Evolutionary conservation across 2,113 vertebrate genomes (phyloP).

Genomic region (Oxyruncus cristatus): DNA sequence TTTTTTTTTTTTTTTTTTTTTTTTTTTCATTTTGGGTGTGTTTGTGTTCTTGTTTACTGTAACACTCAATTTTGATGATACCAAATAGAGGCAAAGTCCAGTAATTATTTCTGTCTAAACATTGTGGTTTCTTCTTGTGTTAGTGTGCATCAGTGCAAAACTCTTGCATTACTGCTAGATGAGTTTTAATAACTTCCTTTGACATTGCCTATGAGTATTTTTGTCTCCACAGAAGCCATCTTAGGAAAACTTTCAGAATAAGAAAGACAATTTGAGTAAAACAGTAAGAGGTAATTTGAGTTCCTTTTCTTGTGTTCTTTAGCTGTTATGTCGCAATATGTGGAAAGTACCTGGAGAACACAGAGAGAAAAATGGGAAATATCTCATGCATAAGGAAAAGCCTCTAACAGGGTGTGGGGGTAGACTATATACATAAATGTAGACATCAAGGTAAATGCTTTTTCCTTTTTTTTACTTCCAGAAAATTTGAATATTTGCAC

Average conservation of each 20-base stretch:
- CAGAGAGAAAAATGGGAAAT: not conserved
- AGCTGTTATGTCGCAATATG: not conserved
- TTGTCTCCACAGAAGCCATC: constrained; percentile 23
- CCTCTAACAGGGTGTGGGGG: not conserved
- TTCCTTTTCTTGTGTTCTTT: not conserved
- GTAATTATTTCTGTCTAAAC: not conserved
- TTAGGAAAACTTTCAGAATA: constrained; percentile 17
- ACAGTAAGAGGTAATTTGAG: constrained; percentile 14
- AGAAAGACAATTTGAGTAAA: constrained; percentile 1
- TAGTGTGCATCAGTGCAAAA: not conserved
- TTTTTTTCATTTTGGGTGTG: not conserved
- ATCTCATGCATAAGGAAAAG: not conserved
- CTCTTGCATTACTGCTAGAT: not conserved
- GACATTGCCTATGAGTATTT: not conserved
- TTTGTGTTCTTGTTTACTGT: not conserved
- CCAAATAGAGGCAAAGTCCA: not conserved
- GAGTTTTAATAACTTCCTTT: constrained; percentile 2
- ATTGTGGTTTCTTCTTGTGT: not conserved
- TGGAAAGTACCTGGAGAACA: constrained; percentile 32
- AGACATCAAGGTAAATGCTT: constrained; percentile 36
- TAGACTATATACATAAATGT: not conserved
- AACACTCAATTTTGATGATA: not conserved
- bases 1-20: not conserved
- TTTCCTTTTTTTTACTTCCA: constrained; percentile 33
- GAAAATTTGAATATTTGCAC: constrained; percentile 45